phyloP scores from a whole-genome alignment of 2,113 vertebrate species.

The Pseudopodoces humilis region DNA sequence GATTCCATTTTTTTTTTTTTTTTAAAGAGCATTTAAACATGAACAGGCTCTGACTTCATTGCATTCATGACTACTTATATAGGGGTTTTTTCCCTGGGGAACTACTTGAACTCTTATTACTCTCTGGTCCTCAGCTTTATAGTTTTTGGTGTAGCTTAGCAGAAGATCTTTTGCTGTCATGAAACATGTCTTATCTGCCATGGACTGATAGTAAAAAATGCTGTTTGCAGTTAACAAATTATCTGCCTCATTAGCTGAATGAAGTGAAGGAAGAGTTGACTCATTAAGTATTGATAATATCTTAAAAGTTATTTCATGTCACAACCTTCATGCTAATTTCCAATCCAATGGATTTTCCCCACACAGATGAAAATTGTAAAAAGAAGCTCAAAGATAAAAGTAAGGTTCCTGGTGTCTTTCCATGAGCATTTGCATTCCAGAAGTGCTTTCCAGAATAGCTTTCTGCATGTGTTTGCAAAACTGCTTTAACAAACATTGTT shows the following conservation, averaged over 20 bases:
- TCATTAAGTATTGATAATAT: neutral
- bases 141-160: neutral
- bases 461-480: conserved; percentile 83
- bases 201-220: neutral
- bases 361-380: conserved; percentile 95
- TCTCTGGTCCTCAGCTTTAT: neutral
- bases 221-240: neutral
- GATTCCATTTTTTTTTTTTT: neutral
- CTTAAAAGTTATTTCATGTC: conserved; percentile 17
- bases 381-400: conserved; percentile 99
- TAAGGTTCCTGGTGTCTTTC: conserved; percentile 81
- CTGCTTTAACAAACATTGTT: conserved; percentile 31
- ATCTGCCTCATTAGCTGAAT: neutral
- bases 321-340: conserved; percentile 62
- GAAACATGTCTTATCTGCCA: neutral
- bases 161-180: neutral
- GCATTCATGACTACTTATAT: neutral
- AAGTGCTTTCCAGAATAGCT: conserved; percentile 53
- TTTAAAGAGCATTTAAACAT: neutral
- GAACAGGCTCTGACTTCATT: neutral
- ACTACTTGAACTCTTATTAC: neutral
- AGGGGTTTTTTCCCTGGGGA: neutral
- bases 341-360: conserved; percentile 80
- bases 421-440: conserved; percentile 50
- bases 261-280: neutral